A percentile compares a stretch with the other conserved stretches of the same genome.
Evolutionary conservation across 92 coral and sea anemone species (phyloP).

Genomic region (Montipora capitata): DNA sequence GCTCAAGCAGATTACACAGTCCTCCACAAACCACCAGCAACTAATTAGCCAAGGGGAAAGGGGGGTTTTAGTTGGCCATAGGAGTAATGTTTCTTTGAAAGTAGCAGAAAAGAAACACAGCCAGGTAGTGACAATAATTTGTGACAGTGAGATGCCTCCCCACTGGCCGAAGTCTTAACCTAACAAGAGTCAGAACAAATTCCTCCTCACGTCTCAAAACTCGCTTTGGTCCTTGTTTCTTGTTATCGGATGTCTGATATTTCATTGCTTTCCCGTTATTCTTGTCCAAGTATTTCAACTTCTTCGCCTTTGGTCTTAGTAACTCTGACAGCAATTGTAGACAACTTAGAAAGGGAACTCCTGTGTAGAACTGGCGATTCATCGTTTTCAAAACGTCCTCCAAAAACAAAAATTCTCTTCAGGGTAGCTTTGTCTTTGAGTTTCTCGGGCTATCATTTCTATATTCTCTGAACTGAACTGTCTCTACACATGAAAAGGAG

Average conservation of each 20-base stretch:
- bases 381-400: background rate
- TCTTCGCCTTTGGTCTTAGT: slow-evolving; percentile 41
- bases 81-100: too few species aligned
- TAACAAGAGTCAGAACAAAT: slow-evolving; percentile 62
- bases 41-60: too few species aligned
- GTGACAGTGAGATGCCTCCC: slow-evolving; percentile 34
- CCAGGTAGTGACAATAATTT: too few species aligned
- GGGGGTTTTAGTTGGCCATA: too few species aligned
- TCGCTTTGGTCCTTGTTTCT: slow-evolving; percentile 69
- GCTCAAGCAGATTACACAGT: too few species aligned
- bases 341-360: slow-evolving; percentile 48
- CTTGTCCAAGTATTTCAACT: slow-evolving; percentile 63
- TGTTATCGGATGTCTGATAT: slow-evolving; percentile 31
- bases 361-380: slow-evolving; percentile 56
- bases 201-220: slow-evolving; percentile 40
- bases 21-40: too few species aligned
- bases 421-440: background rate
- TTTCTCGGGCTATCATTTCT: background rate
- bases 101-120: too few species aligned
- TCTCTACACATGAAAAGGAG: too few species aligned
- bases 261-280: slow-evolving; percentile 54
- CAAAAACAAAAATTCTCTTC: slow-evolving; percentile 22
- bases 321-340: slow-evolving; percentile 40
- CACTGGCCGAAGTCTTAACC: slow-evolving; percentile 67
- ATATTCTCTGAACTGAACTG: background rate